These are phyloP conservation scores for Diacarnus erythraeanus DNA, from an alignment of 37 sponge, comb jelly and placozoan genomes.

Conservation along the genomic window DNA sequence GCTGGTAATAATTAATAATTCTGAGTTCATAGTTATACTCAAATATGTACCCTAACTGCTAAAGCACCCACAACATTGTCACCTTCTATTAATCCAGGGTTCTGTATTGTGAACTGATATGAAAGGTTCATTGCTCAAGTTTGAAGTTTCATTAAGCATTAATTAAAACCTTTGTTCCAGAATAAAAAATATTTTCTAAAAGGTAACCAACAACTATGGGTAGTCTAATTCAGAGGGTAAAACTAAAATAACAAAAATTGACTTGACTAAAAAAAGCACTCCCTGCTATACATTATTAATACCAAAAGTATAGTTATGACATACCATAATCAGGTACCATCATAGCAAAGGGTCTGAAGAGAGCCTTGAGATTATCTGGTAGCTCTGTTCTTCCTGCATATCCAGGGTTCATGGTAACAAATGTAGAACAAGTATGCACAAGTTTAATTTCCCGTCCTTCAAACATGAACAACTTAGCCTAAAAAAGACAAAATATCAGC, in stretches of 20 bases:
- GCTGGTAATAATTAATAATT: constrained; percentile 32
- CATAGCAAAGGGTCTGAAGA: constrained; percentile 99
- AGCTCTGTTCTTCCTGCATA: constrained; percentile 98
- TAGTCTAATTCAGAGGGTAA: too few species aligned
- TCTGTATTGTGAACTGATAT: too few species aligned
- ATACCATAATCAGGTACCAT: constrained; percentile 98
- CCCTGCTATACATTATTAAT: too few species aligned
- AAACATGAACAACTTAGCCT: constrained; percentile 90
- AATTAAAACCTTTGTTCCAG: too few species aligned
- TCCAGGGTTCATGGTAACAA: constrained; percentile 99
- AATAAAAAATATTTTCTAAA: too few species aligned
- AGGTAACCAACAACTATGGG: background rate
- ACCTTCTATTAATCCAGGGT: too few species aligned
- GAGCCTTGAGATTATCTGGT: constrained; percentile 97
- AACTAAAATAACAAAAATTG: too few species aligned
- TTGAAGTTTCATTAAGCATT: too few species aligned
- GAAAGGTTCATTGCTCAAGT: too few species aligned
- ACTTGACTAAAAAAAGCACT: too few species aligned
- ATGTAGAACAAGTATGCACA: constrained; percentile 87
- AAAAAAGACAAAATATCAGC: background rate
- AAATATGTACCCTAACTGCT: background rate
- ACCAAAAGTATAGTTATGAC: too few species aligned
- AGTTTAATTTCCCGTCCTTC: constrained; percentile 98
- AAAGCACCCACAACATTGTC: too few species aligned
- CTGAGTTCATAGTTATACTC: background rate